Percentiles rank a stretch among this genome's conserved stretches.
Evolutionary conservation across 2,113 vertebrate genomes (phyloP).

Genomic region (Ciconia boyciana): DNA sequence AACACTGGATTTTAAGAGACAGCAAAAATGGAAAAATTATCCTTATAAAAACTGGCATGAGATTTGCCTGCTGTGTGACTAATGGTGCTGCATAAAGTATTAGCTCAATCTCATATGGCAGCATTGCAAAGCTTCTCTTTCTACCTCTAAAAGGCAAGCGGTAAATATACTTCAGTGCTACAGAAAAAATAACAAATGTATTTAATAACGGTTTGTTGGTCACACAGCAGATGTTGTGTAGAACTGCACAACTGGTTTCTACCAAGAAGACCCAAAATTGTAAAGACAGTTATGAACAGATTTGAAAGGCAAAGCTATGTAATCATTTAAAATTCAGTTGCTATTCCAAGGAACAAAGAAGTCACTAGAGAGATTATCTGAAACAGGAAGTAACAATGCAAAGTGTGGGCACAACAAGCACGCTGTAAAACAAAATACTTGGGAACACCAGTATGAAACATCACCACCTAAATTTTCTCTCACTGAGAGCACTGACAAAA

Average conservation of each 20-base stretch:
- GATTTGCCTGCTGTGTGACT: constrained; percentile 23
- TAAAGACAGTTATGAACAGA: not conserved
- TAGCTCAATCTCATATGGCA: not conserved
- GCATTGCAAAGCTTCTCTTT: not conserved
- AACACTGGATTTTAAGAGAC: not conserved
- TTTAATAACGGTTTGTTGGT: not conserved
- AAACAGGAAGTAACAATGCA: not conserved
- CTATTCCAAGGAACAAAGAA: not conserved
- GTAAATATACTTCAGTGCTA: not conserved
- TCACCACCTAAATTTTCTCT: not conserved
- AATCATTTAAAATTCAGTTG: not conserved
- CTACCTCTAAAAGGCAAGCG: not conserved
- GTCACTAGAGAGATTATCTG: not conserved
- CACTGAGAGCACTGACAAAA: not conserved
- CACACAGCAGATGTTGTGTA: not conserved
- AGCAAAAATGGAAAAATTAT: not conserved
- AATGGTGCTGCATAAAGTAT: not conserved
- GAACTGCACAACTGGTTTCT: not conserved
- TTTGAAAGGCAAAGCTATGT: not conserved
- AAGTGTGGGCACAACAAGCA: not conserved
- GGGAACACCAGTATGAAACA: not conserved
- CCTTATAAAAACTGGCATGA: not conserved
- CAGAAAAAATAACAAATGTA: not conserved
- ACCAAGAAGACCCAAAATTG: not conserved
- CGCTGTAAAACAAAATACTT: not conserved